Conservation (phyloP, 2,113 vertebrate genomes). For the Chaetodon trifascialis region DNA sequence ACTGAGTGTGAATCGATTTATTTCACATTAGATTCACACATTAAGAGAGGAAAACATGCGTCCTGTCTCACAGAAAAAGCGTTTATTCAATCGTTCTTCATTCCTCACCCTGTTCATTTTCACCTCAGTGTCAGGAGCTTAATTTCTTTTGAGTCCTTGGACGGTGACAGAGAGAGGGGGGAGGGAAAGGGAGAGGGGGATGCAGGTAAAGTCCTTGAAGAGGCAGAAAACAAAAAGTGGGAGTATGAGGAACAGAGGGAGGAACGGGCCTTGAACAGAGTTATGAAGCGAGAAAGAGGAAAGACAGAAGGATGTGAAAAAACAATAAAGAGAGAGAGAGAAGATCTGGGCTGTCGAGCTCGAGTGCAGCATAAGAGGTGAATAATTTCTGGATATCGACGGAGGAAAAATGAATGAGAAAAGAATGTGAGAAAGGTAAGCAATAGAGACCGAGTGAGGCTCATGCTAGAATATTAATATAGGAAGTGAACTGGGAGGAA, state of each 20-base stretch:
- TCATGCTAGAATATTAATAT: slow-evolving; percentile 27
- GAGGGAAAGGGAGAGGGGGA: neutral
- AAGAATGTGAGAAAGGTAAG: neutral
- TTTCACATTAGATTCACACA: neutral
- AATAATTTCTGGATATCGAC: slow-evolving; percentile 7
- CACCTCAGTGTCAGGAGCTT: neutral
- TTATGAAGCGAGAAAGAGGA: neutral
- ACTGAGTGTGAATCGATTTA: neutral
- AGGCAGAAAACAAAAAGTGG: too few species aligned
- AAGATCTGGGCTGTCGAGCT: neutral
- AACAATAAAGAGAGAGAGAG: neutral
- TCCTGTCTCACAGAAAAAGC: neutral
- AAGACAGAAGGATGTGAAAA: too few species aligned
- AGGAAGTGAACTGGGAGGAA: slow-evolving; percentile 22
- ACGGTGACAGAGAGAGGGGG: neutral
- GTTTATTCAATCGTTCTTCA: too few species aligned
- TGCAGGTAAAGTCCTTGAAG: slow-evolving; percentile 16
- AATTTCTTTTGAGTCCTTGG: slow-evolving; percentile 22
- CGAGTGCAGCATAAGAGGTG: neutral
- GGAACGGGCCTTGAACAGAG: slow-evolving; percentile 1
- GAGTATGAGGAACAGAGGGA: neutral
- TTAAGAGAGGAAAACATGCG: neutral
- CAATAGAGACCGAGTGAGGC: neutral
- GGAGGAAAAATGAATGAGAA: neutral
- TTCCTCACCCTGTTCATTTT: neutral